Evolutionary conservation across 1,140 invertebrate genomes (phyloP).

Genomic region (Meloidogyne chitwoodi): DNA sequence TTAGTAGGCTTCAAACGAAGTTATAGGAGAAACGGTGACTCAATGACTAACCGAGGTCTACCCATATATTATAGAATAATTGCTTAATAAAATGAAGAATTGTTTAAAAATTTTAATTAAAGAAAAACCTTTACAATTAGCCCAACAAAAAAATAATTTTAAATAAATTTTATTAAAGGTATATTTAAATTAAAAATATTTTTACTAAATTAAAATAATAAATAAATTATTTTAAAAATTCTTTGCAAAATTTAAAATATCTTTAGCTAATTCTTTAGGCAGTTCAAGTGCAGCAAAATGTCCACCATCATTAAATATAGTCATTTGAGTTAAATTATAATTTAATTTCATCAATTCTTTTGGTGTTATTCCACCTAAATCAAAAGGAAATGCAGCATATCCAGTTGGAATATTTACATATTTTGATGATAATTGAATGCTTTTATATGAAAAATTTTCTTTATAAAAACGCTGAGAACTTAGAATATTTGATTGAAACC

Average conservation of each 20-base stretch:
- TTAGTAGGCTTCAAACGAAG: no score
- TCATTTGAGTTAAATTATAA: slow-evolving; percentile 40
- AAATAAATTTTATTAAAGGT: no score
- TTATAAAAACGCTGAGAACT: slow-evolving; percentile 37
- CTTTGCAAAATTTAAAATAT: slow-evolving; percentile 35
- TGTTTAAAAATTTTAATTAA: no score
- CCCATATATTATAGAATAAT: no score
- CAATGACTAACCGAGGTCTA: no score
- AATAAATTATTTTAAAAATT: neutral
- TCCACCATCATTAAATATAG: slow-evolving; percentile 33
- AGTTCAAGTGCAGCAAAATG: slow-evolving; percentile 44
- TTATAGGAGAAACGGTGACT: no score
- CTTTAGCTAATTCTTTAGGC: slow-evolving; percentile 33
- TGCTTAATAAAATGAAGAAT: no score
- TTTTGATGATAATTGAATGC: neutral
- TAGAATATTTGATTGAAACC: slow-evolving; percentile 62
- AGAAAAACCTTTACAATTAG: no score
- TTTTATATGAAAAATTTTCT: slow-evolving; percentile 15
- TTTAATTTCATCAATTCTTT: slow-evolving; percentile 15
- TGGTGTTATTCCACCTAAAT: slow-evolving; percentile 23
- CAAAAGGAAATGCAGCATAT: slow-evolving; percentile 36
- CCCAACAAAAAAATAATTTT: no score
- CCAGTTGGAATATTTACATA: slow-evolving; percentile 40
- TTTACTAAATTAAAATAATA: no score
- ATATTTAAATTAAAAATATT: no score